Percentiles rank a stretch among this genome's conserved stretches.
These are phyloP conservation scores for Mystacides longicornis DNA, from an alignment of 2,888 invertebrate genomes.

Conservation along the genomic window DNA sequence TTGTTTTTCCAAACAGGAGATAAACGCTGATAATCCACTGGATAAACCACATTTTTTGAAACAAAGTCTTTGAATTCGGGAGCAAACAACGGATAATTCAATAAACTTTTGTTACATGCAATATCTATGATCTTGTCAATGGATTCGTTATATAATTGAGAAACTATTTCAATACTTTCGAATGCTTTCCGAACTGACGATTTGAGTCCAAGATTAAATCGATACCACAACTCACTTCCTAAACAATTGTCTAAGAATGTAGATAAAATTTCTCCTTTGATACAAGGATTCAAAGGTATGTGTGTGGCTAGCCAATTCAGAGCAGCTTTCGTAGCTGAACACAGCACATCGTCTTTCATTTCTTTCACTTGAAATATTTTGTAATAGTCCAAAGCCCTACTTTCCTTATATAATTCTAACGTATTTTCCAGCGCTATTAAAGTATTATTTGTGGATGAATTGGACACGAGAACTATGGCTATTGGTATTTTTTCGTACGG, in stretches of 20 bases:
- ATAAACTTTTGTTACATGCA: slow-evolving; percentile 51
- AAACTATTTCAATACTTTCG: slow-evolving; percentile 50
- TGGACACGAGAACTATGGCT: slow-evolving; percentile 35
- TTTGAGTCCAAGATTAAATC: slow-evolving; percentile 39
- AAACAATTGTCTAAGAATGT: slow-evolving; percentile 50
- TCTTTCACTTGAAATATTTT: slow-evolving; percentile 36
- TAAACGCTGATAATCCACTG: slow-evolving; percentile 62
- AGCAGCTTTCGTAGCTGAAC: slow-evolving; percentile 36
- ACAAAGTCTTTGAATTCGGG: slow-evolving; percentile 54
- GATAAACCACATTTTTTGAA: slow-evolving; percentile 43
- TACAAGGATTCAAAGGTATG: slow-evolving; percentile 41
- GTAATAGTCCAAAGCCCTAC: slow-evolving; percentile 36
- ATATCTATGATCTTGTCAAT: slow-evolving; percentile 54
- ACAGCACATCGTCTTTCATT: slow-evolving; percentile 34
- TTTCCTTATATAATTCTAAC: slow-evolving; percentile 32
- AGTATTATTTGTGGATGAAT: slow-evolving; percentile 27
- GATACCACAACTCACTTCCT: slow-evolving; percentile 56
- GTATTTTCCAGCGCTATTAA: slow-evolving; percentile 30
- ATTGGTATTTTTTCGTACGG: slow-evolving; percentile 41
- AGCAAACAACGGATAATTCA: slow-evolving; percentile 57
- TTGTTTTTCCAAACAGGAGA: slow-evolving; percentile 54
- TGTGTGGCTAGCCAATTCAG: slow-evolving; percentile 48
- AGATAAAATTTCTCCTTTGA: slow-evolving; percentile 52
- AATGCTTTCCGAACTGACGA: slow-evolving; percentile 40
- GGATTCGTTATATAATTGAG: slow-evolving; percentile 59